These are phyloP conservation scores for Hypomesus transpacificus DNA, from an alignment of 2,113 vertebrate genomes.

Conservation along the genomic window DNA sequence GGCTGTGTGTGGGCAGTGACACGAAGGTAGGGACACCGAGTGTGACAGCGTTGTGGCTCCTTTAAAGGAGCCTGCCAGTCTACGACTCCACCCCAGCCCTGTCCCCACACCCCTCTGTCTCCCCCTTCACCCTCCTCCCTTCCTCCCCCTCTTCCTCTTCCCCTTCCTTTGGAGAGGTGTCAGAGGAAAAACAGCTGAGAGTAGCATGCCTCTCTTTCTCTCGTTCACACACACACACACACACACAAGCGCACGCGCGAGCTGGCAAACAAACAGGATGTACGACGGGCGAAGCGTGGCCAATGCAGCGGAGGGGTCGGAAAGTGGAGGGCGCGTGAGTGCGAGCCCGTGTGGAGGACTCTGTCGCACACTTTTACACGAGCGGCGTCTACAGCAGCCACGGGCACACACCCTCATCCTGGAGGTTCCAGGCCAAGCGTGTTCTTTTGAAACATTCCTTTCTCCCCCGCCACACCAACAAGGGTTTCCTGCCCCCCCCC, in stretches of 20 bases:
- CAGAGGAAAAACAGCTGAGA: slow-evolving; percentile 10
- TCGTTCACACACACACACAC: slow-evolving; percentile 54
- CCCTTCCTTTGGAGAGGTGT: slow-evolving; percentile 50
- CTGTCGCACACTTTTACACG: slow-evolving; percentile 33
- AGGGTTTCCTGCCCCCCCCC: slow-evolving; percentile 74
- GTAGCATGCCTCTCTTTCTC: slow-evolving; percentile 41
- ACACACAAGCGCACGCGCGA: slow-evolving; percentile 15
- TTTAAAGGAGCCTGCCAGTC: slow-evolving; percentile 45
- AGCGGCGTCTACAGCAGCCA: slow-evolving; percentile 32
- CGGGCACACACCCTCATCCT: slow-evolving; percentile 72
- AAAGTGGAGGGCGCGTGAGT: slow-evolving; percentile 47
- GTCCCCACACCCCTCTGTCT: slow-evolving; percentile 20
- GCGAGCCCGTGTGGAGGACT: slow-evolving; percentile 45
- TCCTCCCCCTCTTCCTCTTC: slow-evolving; percentile 58
- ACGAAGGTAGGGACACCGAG: slow-evolving; percentile 26
- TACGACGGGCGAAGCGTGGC: slow-evolving; percentile 38
- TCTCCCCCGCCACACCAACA: slow-evolving; percentile 64
- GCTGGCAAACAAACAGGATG: slow-evolving; percentile 65
- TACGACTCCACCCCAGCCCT: slow-evolving; percentile 32
- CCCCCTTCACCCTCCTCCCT: slow-evolving; percentile 42
- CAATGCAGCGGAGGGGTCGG: slow-evolving; percentile 60
- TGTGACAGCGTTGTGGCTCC: slow-evolving; percentile 21
- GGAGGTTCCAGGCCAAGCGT: slow-evolving; percentile 73
- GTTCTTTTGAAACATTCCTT: slow-evolving; percentile 81
- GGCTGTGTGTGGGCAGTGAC: slow-evolving; percentile 9